Conservation (phyloP, 2,113 vertebrate genomes). For the Mormoops blainvillei region DNA sequence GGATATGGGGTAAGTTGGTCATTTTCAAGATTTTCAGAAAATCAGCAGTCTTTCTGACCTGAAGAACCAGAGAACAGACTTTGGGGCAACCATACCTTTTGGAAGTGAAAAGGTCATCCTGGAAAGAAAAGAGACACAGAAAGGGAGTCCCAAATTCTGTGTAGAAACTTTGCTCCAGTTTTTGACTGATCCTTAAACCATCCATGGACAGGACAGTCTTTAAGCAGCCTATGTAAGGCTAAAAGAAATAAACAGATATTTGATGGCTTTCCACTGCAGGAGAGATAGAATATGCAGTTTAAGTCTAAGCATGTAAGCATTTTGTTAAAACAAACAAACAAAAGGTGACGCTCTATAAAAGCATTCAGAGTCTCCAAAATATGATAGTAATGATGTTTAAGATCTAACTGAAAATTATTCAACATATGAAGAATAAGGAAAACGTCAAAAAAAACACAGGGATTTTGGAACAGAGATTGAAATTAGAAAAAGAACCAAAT, state of each 20-base stretch:
- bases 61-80: neutral
- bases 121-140: neutral
- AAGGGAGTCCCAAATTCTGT: neutral
- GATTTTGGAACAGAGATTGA: neutral
- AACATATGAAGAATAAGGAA: neutral
- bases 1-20: neutral
- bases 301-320: neutral
- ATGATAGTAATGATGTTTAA: neutral
- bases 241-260: neutral
- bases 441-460: neutral
- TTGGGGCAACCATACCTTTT: neutral
- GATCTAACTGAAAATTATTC: neutral
- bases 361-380: neutral
- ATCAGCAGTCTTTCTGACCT: neutral
- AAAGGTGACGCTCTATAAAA: neutral
- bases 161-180: conserved; percentile 12
- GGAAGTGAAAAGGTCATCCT: neutral
- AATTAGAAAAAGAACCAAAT: neutral
- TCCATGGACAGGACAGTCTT: neutral
- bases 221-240: neutral
- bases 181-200: neutral
- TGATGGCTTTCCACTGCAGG: neutral
- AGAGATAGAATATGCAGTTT: neutral
- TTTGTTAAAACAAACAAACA: neutral
- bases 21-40: neutral